A percentile compares a stretch with the other conserved stretches of the same genome.
Conservation (phyloP, 1,140 invertebrate genomes). For the Dryas iulia region DNA sequence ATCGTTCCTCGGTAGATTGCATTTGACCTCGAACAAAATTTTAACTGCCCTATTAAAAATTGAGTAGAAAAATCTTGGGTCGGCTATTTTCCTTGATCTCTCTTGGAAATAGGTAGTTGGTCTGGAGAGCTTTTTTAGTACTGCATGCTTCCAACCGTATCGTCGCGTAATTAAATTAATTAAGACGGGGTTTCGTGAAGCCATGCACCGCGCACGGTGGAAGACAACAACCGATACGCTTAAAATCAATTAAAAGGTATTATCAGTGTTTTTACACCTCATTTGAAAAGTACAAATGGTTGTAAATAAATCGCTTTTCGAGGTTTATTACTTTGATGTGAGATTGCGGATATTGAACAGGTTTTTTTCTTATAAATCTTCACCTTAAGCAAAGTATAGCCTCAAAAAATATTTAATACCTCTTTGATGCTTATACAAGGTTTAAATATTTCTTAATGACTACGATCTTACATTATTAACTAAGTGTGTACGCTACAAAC, state of each 20-base stretch:
- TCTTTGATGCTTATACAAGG: neutral
- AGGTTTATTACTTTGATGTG: neutral
- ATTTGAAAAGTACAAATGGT: neutral
- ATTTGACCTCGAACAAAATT: constrained; percentile 46
- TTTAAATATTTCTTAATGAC: neutral
- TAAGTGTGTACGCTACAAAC: neutral
- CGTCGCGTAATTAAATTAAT: constrained; percentile 31
- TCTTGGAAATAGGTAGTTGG: constrained; percentile 11
- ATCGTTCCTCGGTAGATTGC: constrained; percentile 33
- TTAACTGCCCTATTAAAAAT: constrained; percentile 39
- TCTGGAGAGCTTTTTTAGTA: constrained; percentile 13
- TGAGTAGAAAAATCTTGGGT: constrained; percentile 17
- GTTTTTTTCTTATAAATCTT: neutral
- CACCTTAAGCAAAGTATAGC: neutral
- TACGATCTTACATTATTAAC: neutral
- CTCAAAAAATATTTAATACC: neutral
- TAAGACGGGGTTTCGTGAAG: constrained; percentile 21
- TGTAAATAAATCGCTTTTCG: neutral
- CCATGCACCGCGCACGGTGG: neutral
- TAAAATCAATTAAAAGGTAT: constrained; percentile 19
- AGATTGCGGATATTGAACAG: neutral
- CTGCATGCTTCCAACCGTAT: constrained; percentile 14
- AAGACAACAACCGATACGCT: constrained; percentile 14
- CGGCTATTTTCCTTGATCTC: constrained; percentile 12
- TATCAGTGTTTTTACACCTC: constrained; percentile 10